Conservation (phyloP, 2,888 invertebrate species). For the Sinodicranocentrus sp. region DNA sequence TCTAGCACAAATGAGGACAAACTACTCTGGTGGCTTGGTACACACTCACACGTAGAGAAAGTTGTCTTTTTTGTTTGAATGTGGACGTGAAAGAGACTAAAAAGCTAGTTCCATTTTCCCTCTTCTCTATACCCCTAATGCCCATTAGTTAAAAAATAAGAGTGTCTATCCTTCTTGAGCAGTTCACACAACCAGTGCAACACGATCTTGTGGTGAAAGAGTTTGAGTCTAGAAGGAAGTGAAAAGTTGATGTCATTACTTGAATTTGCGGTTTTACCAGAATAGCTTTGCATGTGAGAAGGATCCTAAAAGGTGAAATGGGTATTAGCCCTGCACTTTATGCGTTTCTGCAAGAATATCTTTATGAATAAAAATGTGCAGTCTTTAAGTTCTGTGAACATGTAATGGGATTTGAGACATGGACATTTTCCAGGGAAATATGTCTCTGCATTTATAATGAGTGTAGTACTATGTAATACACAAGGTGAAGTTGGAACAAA, state of each 20-base stretch:
- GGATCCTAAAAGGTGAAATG: neutral
- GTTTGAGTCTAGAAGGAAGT: neutral
- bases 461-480: no score
- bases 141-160: constrained; percentile 26
- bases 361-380: no score
- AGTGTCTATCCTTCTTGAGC: neutral
- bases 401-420: neutral
- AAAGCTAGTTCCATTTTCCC: constrained; percentile 17
- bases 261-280: constrained; percentile 4
- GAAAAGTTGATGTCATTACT: constrained; percentile 40
- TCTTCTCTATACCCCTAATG: constrained; percentile 16
- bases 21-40: constrained; percentile 20
- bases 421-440: no score
- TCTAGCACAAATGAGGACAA: constrained; percentile 57
- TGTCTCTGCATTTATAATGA: no score
- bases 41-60: no score
- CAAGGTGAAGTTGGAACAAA: no score
- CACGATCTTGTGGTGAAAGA: neutral
- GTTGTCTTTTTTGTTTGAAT: no score
- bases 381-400: no score
- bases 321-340: no score
- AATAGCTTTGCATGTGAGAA: neutral
- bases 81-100: no score
- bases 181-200: neutral
- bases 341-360: no score